Evolutionary conservation across 2,797 vertebrate species (phyloP), one percentile per base, ranked within the genome.

Genomic region (Huso huso): DNA sequence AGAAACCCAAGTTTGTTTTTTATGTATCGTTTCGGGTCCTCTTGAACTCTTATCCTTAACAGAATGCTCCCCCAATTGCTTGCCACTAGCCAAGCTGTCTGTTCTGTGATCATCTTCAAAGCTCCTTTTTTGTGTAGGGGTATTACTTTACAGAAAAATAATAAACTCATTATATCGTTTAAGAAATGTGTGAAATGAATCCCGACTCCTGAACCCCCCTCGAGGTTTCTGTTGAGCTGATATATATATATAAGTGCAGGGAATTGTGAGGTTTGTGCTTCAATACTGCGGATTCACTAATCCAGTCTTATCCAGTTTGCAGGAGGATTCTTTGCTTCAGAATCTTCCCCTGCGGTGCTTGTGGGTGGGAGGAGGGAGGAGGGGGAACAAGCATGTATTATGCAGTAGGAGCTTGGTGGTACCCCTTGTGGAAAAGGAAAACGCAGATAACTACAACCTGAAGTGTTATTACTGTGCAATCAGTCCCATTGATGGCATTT

Each of bases 251-350:
- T 18, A 55, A 55, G 53, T n/a, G 10, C 53, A 55, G 53, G 10
- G 6, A 62, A 12, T 62, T 10, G 61, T 23, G 61, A 62, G 61
- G 8, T 48, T 62, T 10, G 5, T 3, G 8, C 48, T 23, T 37
- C 10, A 48, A 62, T 11, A 48, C 61, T 37, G 61, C 61, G 11
- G 61, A 62, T 37, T 10, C 18, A 77, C 52, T 73, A 76, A 82
- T 83, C 85, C 78, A 81, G 84, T 81, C 73, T 74, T 68, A 85
- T 84, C 83, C 79, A 76, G 81, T 84, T 73, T 75, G 64, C 49
- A 12, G 64, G 63, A 69, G 64, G 69, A 71, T 72, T 64, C 72
- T 76, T 48, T 57, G 70, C 78, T 80, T 78, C 73, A 79, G 81
- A 48, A 8, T 37, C 8, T 62, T 55, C 18, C 37, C 18, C 23